phyloP scores from a whole-genome alignment of 2,113 vertebrate species.

The Zosterops hypoxanthus region DNA sequence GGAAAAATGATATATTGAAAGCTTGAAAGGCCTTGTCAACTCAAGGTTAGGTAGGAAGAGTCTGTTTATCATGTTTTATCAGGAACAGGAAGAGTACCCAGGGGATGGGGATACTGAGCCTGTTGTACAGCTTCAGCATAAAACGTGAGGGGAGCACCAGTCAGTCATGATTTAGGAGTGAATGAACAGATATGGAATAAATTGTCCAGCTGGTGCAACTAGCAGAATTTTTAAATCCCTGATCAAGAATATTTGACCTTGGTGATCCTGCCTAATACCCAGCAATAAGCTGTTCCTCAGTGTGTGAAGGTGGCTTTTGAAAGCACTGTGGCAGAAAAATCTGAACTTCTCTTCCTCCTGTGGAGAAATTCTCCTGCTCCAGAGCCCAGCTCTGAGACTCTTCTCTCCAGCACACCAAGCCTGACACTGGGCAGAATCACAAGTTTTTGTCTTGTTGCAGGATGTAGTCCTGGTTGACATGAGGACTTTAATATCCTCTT shows the following conservation, averaged over 20 bases:
- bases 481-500: neutral
- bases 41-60: conserved; percentile 18
- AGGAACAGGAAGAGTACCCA: neutral
- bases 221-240: neutral
- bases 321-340: neutral
- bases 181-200: neutral
- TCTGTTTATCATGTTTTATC: conserved; percentile 20
- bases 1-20: neutral
- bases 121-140: neutral
- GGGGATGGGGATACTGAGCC: neutral
- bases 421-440: fast-evolving
- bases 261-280: neutral
- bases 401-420: neutral
- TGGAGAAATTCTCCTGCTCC: neutral
- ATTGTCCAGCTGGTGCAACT: neutral
- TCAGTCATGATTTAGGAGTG: neutral
- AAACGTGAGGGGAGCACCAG: neutral
- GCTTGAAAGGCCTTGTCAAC: neutral
- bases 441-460: neutral
- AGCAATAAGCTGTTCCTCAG: neutral
- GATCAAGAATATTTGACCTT: neutral
- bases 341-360: neutral
- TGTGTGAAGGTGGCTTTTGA: neutral
- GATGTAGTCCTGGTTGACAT: neutral
- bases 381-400: neutral